A percentile compares a stretch with the other conserved stretches of the same genome.
Evolutionary conservation across 2,888 invertebrate species (phyloP).

Genomic region (Eilema depressum): DNA sequence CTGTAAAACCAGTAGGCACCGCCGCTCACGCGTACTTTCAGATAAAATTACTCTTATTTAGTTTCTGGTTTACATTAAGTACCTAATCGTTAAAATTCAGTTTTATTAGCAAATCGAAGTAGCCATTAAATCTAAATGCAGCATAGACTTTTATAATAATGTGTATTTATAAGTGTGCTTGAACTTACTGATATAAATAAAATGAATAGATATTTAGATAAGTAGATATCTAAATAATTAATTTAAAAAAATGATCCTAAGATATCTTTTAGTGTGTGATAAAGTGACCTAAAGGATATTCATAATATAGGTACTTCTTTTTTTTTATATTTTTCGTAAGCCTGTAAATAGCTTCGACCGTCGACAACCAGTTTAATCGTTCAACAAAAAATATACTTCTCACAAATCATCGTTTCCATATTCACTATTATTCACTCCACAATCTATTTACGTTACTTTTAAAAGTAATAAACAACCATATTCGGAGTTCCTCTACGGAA

Average conservation of each 20-base stretch:
- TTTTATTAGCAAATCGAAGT: slow-evolving; percentile 43
- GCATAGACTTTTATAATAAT: slow-evolving; percentile 7
- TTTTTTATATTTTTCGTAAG: too few species aligned
- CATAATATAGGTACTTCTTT: too few species aligned
- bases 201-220: not conserved
- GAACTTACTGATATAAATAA: not conserved
- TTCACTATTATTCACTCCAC: slow-evolving; percentile 5
- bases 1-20: not conserved
- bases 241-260: too few species aligned
- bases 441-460: slow-evolving; percentile 11
- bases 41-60: slow-evolving; percentile 10
- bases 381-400: not conserved
- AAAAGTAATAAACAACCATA: slow-evolving; percentile 16
- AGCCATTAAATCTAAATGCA: slow-evolving; percentile 28
- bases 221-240: too few species aligned
- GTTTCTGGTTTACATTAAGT: slow-evolving; percentile 28
- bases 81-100: slow-evolving; percentile 31
- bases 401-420: not conserved
- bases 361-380: not conserved
- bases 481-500: slow-evolving; percentile 48
- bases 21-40: not conserved
- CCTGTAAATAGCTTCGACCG: not conserved
- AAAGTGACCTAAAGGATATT: too few species aligned
- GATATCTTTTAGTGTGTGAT: too few species aligned
- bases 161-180: not conserved